phyloP scores from a whole-genome alignment of 2,797 vertebrate species.

The Silurus aristotelis region DNA sequence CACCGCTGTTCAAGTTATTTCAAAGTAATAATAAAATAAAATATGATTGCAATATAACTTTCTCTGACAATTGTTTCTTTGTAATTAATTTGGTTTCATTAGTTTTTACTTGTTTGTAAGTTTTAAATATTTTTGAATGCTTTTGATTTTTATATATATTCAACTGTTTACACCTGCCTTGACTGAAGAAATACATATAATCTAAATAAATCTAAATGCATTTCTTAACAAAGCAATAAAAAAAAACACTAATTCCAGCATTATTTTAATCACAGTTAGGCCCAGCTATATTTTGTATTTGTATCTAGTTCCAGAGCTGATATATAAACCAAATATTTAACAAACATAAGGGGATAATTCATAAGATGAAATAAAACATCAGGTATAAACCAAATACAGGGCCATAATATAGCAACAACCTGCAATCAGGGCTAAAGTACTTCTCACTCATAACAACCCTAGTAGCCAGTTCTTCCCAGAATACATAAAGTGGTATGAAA shows the following conservation, averaged over 20 bases:
- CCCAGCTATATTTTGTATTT: neutral
- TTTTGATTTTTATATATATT: neutral
- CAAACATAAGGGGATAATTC: too few relatives aligned
- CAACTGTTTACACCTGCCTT: neutral
- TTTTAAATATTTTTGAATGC: too few relatives aligned
- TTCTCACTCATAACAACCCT: neutral
- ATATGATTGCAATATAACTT: too few relatives aligned
- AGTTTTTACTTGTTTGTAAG: too few relatives aligned
- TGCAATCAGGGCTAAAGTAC: neutral
- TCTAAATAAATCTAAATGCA: neutral
- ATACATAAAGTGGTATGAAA: neutral
- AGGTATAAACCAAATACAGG: too few relatives aligned
- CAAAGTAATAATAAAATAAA: too few relatives aligned
- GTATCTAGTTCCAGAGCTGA: neutral
- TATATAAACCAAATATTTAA: too few relatives aligned
- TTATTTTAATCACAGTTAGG: neutral
- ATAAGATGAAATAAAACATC: too few relatives aligned
- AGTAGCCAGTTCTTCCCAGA: neutral
- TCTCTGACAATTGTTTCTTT: too few relatives aligned
- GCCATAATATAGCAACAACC: too few relatives aligned
- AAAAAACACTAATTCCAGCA: neutral
- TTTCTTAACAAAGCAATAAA: neutral
- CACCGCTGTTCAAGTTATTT: too few relatives aligned
- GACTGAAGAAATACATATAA: neutral
- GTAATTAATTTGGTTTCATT: too few relatives aligned